Base-by-base conservation (phyloP, 92 coral and sea anemone species). In the Palythoa heliodiscus region DNA sequence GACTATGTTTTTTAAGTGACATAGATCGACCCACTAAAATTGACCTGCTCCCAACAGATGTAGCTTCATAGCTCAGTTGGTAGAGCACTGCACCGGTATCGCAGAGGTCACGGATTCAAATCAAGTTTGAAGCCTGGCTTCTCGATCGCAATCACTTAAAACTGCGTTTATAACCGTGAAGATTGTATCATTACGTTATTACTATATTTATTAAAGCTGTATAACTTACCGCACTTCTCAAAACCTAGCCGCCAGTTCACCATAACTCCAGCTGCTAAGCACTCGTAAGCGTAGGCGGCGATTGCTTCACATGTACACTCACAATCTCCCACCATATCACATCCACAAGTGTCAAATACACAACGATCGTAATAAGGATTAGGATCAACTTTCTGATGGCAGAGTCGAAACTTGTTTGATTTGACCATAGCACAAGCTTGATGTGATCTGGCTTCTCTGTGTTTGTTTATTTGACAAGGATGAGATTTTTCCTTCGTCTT, bases 291-390 rank as follows among this genome's bases (percentile, higher is more conserved):
- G 43, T 92, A 92, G 13, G 93, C 95, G 66, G 95, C 95, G 14
- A 92, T 92, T 16, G 95, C 95, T 54, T 91, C 92, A 77, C 95
- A 92, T 24, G 92, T 92, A 57, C 95, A 92, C 70, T 92, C 95
- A 83, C 95, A 92, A 53, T 92, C 95, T 53, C 95, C 95, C n/a
- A 91, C 95, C 89, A 83, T 90, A 70, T 92, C 95, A 52, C 95
- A 92, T 11, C 95, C 95, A 71, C 95, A 92, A 3, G 95, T 88
- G 68, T 92, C 95, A 43, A 90, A 92, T 66, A 90, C 92, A 52
- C 95, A 92, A 61, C 93, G 89, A 22, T 92, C 93, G 60, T 87
- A 92, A 38, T 92, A 92, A 16, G 79, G 86, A 35, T 85, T 88
- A 11, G 95, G 93, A 72, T 92, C 89, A 43, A 90, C 87, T 80